Evolutionary conservation across 2,888 invertebrate species (phyloP).

Genomic region (Drosophila algonquin): DNA sequence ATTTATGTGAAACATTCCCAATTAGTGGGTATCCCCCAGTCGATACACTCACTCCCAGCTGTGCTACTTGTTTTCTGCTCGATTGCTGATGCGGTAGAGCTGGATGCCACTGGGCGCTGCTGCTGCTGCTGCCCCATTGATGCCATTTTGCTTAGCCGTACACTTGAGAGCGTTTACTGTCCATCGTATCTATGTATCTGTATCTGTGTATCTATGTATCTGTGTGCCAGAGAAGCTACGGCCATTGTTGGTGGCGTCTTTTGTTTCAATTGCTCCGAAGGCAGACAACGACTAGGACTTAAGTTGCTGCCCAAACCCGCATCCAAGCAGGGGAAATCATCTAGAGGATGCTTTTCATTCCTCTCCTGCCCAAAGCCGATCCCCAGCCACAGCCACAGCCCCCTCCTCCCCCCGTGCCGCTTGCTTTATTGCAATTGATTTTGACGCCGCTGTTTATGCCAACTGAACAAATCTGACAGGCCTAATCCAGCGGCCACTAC

Average conservation of each 20-base stretch:
- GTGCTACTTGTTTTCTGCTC: constrained; percentile 54
- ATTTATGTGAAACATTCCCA: too few species aligned
- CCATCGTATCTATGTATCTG: constrained; percentile 26
- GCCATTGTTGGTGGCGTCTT: constrained; percentile 66
- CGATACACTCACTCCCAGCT: constrained; percentile 11
- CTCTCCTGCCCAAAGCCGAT: too few species aligned
- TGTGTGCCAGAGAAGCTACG: background rate
- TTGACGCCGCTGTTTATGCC: constrained; percentile 75
- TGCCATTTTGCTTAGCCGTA: constrained; percentile 74
- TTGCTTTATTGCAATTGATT: constrained; percentile 82
- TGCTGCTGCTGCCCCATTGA: constrained; percentile 2
- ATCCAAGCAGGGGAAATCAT: too few species aligned
- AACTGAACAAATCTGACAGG: constrained; percentile 61
- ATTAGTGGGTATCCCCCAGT: background rate
- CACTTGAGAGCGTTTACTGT: constrained; percentile 62
- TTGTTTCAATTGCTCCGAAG: constrained; percentile 76
- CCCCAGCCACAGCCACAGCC: too few species aligned
- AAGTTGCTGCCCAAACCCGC: constrained; percentile 37
- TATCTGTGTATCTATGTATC: constrained; percentile 13
- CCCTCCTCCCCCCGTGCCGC: constrained; percentile 18
- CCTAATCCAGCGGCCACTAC: constrained; percentile 60
- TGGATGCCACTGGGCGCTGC: constrained; percentile 3
- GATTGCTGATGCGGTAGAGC: constrained; percentile 54
- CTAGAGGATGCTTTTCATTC: too few species aligned
- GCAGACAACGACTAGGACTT: constrained; percentile 25